A percentile compares a stretch with the other conserved stretches of the same genome.
These are phyloP conservation scores for Epirrhoe alternata DNA, from an alignment of 2,888 invertebrate genomes.

Conservation along the genomic window DNA sequence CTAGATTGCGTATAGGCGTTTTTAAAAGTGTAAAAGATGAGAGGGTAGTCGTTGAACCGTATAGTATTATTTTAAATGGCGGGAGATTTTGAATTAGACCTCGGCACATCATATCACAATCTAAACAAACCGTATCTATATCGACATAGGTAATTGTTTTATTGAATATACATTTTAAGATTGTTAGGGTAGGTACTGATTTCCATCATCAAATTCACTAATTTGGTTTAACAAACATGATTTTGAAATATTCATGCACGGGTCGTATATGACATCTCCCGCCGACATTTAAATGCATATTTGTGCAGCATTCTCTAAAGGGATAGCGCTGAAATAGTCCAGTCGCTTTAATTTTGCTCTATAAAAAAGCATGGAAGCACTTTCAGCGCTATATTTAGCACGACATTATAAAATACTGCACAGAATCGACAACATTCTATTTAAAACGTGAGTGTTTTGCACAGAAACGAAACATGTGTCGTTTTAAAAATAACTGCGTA, in stretches of 20 bases:
- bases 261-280: slow-evolving; percentile 29
- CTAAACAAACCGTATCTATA: neutral
- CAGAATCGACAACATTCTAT: neutral
- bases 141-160: too few species aligned
- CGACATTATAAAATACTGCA: slow-evolving; percentile 11
- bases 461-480: slow-evolving; percentile 14
- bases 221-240: neutral
- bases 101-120: neutral
- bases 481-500: slow-evolving; percentile 18
- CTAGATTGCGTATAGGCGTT: slow-evolving; percentile 68
- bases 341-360: neutral
- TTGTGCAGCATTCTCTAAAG: slow-evolving; percentile 9
- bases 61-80: slow-evolving; percentile 34
- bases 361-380: slow-evolving; percentile 7
- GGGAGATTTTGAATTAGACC: slow-evolving; percentile 19
- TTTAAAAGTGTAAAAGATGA: slow-evolving; percentile 48
- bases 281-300: slow-evolving; percentile 29
- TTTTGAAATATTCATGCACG: neutral
- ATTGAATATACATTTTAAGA: too few species aligned
- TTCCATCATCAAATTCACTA: neutral
- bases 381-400: slow-evolving; percentile 3
- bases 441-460: slow-evolving; percentile 24
- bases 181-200: neutral
- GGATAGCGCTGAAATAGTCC: slow-evolving; percentile 2
- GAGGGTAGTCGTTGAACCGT: slow-evolving; percentile 48